Evolutionary conservation across 2,113 vertebrate species (phyloP).

Genomic region (Neodontobutis hainanensis): DNA sequence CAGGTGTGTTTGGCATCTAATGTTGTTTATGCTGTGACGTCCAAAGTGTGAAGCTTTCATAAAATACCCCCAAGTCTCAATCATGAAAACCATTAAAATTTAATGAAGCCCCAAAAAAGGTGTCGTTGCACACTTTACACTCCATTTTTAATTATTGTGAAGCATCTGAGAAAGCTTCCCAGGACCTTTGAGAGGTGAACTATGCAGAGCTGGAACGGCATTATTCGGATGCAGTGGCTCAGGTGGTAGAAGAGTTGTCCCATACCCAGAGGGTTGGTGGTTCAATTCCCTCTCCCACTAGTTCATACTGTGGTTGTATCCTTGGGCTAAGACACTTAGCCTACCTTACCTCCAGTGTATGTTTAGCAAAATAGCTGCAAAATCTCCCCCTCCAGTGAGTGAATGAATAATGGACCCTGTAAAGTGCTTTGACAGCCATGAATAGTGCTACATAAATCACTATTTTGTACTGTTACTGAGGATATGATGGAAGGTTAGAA

Average conservation of each 20-base stretch:
- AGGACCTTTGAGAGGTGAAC: conserved; percentile 13
- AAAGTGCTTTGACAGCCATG: too few relatives aligned
- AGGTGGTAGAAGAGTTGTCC: too few relatives aligned
- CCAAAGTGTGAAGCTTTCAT: conserved; percentile 45
- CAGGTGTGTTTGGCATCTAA: not conserved
- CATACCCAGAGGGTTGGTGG: too few relatives aligned
- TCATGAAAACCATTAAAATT: conserved; percentile 58
- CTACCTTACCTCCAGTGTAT: too few relatives aligned
- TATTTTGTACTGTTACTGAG: not conserved
- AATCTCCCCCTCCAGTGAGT: too few relatives aligned
- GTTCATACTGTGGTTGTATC: conserved; percentile 16
- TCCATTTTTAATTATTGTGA: conserved; percentile 65
- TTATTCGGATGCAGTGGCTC: conserved; percentile 22
- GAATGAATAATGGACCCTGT: too few relatives aligned
- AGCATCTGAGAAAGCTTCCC: conserved; percentile 41
- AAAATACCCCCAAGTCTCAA: conserved; percentile 28
- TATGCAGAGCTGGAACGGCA: conserved; percentile 24
- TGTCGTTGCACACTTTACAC: conserved; percentile 49
- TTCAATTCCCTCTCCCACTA: too few relatives aligned
- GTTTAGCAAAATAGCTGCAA: too few relatives aligned
- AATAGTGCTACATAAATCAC: too few relatives aligned
- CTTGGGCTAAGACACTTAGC: too few relatives aligned
- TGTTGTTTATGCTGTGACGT: conserved; percentile 29
- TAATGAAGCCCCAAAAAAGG: conserved; percentile 49
- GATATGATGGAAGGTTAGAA: not conserved